These are phyloP conservation scores for Lerema accius DNA, from an alignment of 1,140 invertebrate genomes.

Conservation along the genomic window DNA sequence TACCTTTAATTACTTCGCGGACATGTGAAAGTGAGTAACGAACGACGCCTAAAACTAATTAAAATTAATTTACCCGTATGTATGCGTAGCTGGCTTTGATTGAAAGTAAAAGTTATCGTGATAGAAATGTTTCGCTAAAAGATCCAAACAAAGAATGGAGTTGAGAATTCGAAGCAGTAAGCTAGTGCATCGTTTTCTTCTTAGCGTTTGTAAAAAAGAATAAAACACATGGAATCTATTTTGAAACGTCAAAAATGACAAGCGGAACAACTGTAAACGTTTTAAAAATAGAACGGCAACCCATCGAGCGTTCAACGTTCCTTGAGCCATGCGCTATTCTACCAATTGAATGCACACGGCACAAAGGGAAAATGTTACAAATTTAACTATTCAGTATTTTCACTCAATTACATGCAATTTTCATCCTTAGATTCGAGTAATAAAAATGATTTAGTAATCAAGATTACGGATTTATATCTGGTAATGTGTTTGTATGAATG, in stretches of 20 bases:
- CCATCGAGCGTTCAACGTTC: constrained; percentile 26
- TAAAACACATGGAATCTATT: too few species aligned
- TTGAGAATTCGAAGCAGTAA: too few species aligned
- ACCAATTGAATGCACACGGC: neutral
- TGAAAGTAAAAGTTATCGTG: constrained; percentile 25
- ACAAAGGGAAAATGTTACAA: neutral
- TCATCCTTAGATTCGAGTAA: neutral
- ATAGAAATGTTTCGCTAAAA: neutral
- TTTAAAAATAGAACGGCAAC: constrained; percentile 47
- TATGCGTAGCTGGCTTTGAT: constrained; percentile 20
- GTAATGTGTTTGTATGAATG: neutral
- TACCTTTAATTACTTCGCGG: constrained; percentile 23
- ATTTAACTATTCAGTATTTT: neutral
- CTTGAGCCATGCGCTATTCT: constrained; percentile 30
- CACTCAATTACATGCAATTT: neutral
- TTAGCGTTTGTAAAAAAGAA: too few species aligned
- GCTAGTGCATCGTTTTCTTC: too few species aligned
- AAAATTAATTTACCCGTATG: constrained; percentile 26
- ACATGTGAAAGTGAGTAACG: constrained; percentile 30
- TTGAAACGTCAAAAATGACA: neutral
- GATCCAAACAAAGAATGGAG: neutral
- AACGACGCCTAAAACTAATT: constrained; percentile 13
- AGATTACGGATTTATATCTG: too few species aligned
- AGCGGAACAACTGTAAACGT: neutral
- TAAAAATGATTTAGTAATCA: neutral